Evolutionary conservation across 2,113 vertebrate species (phyloP), one percentile per base, ranked within the genome.

Genomic region (Physeter macrocephalus): DNA sequence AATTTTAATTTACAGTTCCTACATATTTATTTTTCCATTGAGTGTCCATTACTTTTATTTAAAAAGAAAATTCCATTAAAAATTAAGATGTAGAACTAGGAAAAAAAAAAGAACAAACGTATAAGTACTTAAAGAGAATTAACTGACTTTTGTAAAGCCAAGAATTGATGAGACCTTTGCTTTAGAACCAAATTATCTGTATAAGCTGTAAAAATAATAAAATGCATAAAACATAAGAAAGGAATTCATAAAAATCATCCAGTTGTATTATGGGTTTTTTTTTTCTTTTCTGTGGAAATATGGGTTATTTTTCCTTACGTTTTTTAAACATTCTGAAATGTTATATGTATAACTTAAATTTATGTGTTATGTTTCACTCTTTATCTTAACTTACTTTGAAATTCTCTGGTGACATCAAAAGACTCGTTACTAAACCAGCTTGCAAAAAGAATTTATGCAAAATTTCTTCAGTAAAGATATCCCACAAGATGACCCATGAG

Each of bases 401-500:
- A 80, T 98, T 98, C 80, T 98, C 98, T 67, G 99, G 98, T 64
- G 98, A 97, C 78, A 94, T 92, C 49, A 98, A 93, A 72, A 99
- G 97, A 77, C 98, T 97, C 80, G 67, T 98, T 81, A 99, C 97
- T 41, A 98, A 96, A 75, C 99, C 99, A 88, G 98, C 98, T 3
- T 99, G 98, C 88, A 99, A 93, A 85, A 62, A 77, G 93, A 99
- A 99, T 2, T 92, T 98, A 74, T 99, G 98, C 61, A 99, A 88
- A 66, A 97, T 95, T 41, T 93, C 94, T 90, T 98, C 98, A 29
- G 98, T 98, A 95, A 99, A 99, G 54, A 99, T 96, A 95, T 99
- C 96, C 99, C 99, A 99, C 98, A 98, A 98, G 71, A 99, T 98
- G 46, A 99, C 98, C 0, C 95, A 43, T 7, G 99, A 99, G 88